Conservation (phyloP, 2,113 vertebrate genomes). For the Hypomesus transpacificus region DNA sequence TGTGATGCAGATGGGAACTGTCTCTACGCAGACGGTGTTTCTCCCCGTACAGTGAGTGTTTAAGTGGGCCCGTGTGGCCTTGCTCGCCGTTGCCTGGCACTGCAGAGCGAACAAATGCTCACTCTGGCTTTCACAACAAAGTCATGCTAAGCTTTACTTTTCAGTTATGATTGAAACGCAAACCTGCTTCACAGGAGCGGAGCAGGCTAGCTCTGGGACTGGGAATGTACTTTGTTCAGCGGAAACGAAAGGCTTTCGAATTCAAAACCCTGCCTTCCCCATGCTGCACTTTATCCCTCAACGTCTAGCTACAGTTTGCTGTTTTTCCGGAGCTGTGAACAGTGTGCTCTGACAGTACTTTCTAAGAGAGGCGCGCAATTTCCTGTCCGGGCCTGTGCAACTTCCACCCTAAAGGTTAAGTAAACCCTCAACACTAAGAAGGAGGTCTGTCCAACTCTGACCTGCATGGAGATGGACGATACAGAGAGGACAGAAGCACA, state of each 20-base stretch:
- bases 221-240: background rate
- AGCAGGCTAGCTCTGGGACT: background rate
- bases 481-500: slow-evolving; percentile 15
- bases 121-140: background rate
- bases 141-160: background rate
- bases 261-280: background rate
- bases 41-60: too few relatives aligned
- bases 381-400: slow-evolving; percentile 48
- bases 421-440: slow-evolving; percentile 42
- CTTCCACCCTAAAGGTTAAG: slow-evolving; percentile 47
- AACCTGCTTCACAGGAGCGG: background rate
- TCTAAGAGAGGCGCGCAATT: slow-evolving; percentile 54
- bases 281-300: slow-evolving; percentile 42
- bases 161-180: background rate
- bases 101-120: background rate
- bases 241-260: background rate
- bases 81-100: background rate
- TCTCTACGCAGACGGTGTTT: too few relatives aligned
- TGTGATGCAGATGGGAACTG: too few relatives aligned
- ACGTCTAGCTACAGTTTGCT: slow-evolving; percentile 40
- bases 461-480: background rate
- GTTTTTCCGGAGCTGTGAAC: slow-evolving; percentile 49
- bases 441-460: slow-evolving; percentile 24
- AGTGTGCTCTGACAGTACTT: slow-evolving; percentile 44
- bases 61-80: too few relatives aligned